Evolutionary conservation across 2,888 invertebrate genomes (phyloP).

Genomic region (Pteria penguin): DNA sequence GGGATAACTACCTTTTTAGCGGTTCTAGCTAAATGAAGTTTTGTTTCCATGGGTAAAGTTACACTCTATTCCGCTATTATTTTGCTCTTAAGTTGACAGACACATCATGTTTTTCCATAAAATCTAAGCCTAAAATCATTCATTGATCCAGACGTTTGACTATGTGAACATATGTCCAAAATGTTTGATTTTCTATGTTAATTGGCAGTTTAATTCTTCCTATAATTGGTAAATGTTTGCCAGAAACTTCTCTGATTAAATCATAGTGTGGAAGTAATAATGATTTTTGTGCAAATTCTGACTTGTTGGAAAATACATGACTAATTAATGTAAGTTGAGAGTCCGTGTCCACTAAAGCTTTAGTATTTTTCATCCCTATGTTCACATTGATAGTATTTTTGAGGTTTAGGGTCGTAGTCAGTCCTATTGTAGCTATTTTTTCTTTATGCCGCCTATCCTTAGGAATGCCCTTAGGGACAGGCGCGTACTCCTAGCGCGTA

Average conservation of each 20-base stretch:
- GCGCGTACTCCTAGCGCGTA: background rate
- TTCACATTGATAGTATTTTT: background rate
- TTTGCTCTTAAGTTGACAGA: constrained; percentile 32
- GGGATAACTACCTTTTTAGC: background rate
- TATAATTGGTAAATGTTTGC: background rate
- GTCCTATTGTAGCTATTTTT: background rate
- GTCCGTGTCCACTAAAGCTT: background rate
- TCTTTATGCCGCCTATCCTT: background rate
- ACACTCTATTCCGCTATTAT: constrained; percentile 5
- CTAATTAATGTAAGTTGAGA: no score
- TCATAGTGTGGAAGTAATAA: background rate
- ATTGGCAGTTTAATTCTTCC: background rate
- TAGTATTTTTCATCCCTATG: background rate
- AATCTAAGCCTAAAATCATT: constrained; percentile 49
- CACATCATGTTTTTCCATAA: constrained; percentile 39
- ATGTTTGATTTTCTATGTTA: background rate
- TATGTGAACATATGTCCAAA: constrained; percentile 17
- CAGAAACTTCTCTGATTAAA: background rate
- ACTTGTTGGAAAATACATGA: no score
- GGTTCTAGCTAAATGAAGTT: constrained; percentile 12
- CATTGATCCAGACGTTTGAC: constrained; percentile 36
- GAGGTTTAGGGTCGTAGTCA: background rate
- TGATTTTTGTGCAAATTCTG: background rate
- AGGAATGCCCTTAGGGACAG: background rate
- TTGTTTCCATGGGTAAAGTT: constrained; percentile 4